Conservation (phyloP, 2,888 invertebrate genomes). For the Pharmacophagus antenor region DNA sequence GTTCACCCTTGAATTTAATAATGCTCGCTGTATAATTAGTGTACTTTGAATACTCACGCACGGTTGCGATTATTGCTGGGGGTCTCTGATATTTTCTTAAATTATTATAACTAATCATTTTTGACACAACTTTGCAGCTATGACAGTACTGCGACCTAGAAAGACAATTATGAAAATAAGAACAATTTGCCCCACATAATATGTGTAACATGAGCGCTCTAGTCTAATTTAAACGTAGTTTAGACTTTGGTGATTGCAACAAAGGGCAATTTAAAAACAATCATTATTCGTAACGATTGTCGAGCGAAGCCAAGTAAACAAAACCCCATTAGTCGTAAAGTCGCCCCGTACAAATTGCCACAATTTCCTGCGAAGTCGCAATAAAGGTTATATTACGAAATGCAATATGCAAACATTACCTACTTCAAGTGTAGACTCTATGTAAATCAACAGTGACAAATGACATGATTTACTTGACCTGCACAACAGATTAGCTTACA, state of each 20-base stretch:
- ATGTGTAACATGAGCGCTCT: constrained; percentile 22
- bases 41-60: constrained; percentile 48
- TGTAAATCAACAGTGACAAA: constrained; percentile 21
- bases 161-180: constrained; percentile 17
- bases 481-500: background rate
- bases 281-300: constrained; percentile 51
- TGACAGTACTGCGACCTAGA: constrained; percentile 13
- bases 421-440: constrained; percentile 10
- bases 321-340: constrained; percentile 58
- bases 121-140: constrained; percentile 50
- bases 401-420: constrained; percentile 30
- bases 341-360: constrained; percentile 62
- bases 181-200: constrained; percentile 13
- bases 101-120: constrained; percentile 60
- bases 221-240: constrained; percentile 39
- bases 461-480: constrained; percentile 8
- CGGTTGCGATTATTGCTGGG: no score
- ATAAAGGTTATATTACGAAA: constrained; percentile 58
- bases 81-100: constrained; percentile 44
- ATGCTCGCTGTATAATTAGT: constrained; percentile 58
- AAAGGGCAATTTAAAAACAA: constrained; percentile 67
- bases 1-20: constrained; percentile 61
- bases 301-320: constrained; percentile 52
- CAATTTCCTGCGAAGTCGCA: constrained; percentile 47
- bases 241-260: constrained; percentile 42